These are phyloP conservation scores for Platichthys stellatus DNA, from an alignment of 2,113 vertebrate genomes.

Conservation along the genomic window DNA sequence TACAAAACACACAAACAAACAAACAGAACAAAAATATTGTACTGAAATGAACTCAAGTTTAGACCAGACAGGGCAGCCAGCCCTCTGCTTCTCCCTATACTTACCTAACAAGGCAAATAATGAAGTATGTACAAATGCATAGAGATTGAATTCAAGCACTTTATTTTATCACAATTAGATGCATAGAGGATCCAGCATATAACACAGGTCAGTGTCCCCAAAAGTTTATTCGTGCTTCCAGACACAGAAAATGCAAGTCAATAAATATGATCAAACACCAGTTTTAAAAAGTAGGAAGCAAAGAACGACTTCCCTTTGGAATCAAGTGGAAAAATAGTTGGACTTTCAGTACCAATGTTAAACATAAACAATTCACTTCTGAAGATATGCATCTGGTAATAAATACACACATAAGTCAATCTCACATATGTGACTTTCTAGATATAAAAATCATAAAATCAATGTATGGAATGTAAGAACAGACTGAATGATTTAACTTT, in stretches of 20 bases:
- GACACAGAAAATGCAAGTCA: conserved; percentile 51
- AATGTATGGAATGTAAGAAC: not conserved
- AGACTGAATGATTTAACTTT: not conserved
- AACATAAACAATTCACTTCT: conserved; percentile 47
- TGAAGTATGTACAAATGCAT: conserved; percentile 83
- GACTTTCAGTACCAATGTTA: conserved; percentile 50
- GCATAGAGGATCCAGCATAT: conserved; percentile 82
- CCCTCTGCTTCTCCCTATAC: too few relatives aligned
- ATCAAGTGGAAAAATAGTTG: conserved; percentile 66
- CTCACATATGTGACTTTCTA: not conserved
- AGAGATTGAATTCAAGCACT: conserved; percentile 77
- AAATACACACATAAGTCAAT: conserved; percentile 19
- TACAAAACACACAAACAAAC: conserved; percentile 59
- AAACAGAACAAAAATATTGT: conserved; percentile 12
- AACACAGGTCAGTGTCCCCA: conserved; percentile 67
- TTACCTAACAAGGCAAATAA: not conserved
- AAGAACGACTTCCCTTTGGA: conserved; percentile 44
- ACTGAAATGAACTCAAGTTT: conserved; percentile 23
- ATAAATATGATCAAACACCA: conserved; percentile 51
- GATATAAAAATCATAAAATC: conserved; percentile 1
- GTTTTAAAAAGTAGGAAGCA: conserved; percentile 66
- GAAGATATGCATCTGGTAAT: conserved; percentile 4
- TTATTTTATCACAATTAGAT: conserved; percentile 77
- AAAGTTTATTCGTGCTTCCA: conserved; percentile 66
- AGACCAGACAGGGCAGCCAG: too few relatives aligned